A percentile compares a stretch with the other conserved stretches of the same genome.
Evolutionary conservation across 2,797 vertebrate species (phyloP).

Genomic region (Knipowitschia caucasica): DNA sequence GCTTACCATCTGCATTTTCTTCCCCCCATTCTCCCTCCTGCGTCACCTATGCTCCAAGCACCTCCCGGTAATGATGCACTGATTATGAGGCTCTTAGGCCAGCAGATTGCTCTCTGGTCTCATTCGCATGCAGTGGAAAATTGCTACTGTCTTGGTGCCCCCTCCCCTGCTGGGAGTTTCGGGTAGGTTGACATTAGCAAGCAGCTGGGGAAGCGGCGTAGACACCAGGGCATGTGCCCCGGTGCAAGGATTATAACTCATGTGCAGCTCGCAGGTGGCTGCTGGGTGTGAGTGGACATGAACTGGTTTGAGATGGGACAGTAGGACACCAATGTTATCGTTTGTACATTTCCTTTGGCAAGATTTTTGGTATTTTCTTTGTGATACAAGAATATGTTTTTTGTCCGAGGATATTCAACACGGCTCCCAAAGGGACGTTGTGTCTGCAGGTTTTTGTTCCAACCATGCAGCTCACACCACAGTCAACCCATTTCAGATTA

Average conservation of each 20-base stretch:
- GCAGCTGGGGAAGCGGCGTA: conserved; percentile 63
- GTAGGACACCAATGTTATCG: no score
- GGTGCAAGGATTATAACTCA: conserved; percentile 49
- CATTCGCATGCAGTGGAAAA: conserved; percentile 75
- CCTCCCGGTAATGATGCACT: conserved; percentile 73
- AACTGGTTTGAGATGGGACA: neutral
- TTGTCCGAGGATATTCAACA: no score
- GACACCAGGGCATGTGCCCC: conserved; percentile 64
- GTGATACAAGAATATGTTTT: no score
- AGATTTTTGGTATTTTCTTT: no score
- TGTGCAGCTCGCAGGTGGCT: conserved; percentile 49
- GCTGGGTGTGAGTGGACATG: conserved; percentile 30
- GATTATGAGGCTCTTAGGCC: conserved; percentile 76
- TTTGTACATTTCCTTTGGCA: no score
- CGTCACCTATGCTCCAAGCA: conserved; percentile 30
- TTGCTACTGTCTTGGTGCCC: conserved; percentile 67
- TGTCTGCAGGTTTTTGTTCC: no score
- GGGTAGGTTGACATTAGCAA: conserved; percentile 77
- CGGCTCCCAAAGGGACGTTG: no score
- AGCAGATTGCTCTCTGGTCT: conserved; percentile 71
- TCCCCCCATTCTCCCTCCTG: conserved; percentile 25
- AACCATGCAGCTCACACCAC: no score
- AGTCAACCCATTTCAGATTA: no score
- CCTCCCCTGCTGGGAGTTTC: conserved; percentile 59
- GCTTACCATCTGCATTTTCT: conserved; percentile 44